Percentiles rank a stretch among this genome's conserved stretches.
phyloP scores from a whole-genome alignment of 2,113 vertebrate species.

The Lipotes vexillifer region DNA sequence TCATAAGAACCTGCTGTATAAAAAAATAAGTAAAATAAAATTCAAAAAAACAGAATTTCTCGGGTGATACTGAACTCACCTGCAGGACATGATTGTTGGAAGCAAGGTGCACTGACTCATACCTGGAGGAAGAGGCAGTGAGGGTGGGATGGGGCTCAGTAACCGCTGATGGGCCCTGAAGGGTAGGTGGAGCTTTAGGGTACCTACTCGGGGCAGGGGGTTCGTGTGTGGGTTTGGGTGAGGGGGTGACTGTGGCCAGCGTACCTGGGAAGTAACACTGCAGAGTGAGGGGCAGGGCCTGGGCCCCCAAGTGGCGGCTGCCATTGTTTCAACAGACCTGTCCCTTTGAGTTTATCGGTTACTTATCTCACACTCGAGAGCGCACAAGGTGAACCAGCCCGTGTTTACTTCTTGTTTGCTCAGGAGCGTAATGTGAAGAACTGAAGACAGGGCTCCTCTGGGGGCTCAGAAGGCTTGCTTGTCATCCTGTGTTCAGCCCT shows the following conservation, averaged over 20 bases:
- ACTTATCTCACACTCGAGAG: neutral
- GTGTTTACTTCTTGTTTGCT: neutral
- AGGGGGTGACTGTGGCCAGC: no score
- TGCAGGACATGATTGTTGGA: neutral
- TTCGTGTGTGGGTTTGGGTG: rapidly evolving
- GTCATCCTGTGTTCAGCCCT: neutral
- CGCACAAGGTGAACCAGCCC: no score
- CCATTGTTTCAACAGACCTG: neutral
- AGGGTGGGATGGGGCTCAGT: neutral
- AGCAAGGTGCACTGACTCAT: neutral
- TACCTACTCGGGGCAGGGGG: rapidly evolving
- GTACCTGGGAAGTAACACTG: neutral
- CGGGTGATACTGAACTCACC: neutral
- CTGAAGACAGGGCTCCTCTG: neutral
- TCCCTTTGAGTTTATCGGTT: rapidly evolving
- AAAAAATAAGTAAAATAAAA: no score
- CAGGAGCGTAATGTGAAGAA: neutral
- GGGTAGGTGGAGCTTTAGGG: neutral
- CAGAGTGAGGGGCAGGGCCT: neutral
- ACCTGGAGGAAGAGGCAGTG: neutral
- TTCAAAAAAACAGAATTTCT: neutral
- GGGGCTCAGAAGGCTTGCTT: neutral
- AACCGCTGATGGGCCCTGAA: neutral
- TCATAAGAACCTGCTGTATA: no score
- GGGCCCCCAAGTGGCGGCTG: neutral